Evolutionary conservation across 92 coral and sea anemone genomes (phyloP).

Genomic region (Montipora capitata): DNA sequence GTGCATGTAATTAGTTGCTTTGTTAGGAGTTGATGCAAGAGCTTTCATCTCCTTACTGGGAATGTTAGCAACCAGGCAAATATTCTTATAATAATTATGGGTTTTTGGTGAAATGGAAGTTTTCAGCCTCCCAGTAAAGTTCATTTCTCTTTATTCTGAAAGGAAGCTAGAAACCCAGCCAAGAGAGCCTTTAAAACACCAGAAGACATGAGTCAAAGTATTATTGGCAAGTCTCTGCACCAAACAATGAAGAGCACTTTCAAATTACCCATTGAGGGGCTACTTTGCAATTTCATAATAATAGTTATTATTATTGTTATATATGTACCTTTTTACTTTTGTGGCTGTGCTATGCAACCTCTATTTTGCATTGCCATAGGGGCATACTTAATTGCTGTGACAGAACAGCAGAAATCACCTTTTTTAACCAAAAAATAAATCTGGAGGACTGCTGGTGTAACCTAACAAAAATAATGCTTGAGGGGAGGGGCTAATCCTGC

Average conservation of each 20-base stretch:
- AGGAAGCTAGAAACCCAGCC: slow-evolving; percentile 48
- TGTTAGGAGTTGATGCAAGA: not conserved
- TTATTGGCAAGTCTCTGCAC: slow-evolving; percentile 32
- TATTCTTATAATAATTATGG: not conserved
- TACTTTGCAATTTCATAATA: not conserved
- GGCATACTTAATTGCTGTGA: slow-evolving; percentile 1
- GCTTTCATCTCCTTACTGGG: too few relatives aligned
- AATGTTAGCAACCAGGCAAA: not conserved
- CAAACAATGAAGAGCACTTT: not conserved
- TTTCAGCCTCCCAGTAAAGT: not conserved
- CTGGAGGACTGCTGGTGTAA: slow-evolving; percentile 7
- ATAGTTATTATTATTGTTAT: slow-evolving; percentile 4
- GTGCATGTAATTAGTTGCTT: slow-evolving; percentile 8
- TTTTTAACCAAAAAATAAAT: not conserved
- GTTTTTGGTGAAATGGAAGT: not conserved
- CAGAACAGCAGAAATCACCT: slow-evolving; percentile 5
- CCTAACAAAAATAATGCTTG: not conserved
- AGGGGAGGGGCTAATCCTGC: not conserved
- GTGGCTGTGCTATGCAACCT: not conserved
- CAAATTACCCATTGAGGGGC: not conserved
- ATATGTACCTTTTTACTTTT: not conserved
- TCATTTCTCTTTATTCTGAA: slow-evolving; percentile 28
- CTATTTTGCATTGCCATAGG: not conserved
- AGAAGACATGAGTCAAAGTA: slow-evolving; percentile 42
- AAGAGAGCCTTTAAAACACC: slow-evolving; percentile 30